A percentile compares a stretch with the other conserved stretches of the same genome.
phyloP scores from a whole-genome alignment of 2,797 vertebrate species.

The Acanthurus lineatus region DNA sequence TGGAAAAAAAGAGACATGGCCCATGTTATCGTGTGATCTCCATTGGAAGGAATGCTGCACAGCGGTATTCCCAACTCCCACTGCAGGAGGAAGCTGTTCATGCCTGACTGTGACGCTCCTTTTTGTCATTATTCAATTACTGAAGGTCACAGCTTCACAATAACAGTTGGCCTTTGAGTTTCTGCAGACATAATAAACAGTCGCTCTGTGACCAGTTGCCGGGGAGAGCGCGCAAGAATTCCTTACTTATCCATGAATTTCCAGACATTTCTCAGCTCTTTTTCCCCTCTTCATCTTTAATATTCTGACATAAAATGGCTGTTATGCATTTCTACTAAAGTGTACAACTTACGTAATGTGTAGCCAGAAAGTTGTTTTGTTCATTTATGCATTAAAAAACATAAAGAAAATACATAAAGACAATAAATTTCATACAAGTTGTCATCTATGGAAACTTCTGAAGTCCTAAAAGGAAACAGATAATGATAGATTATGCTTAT shows the following conservation, averaged over 20 bases:
- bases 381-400: neutral
- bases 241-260: conserved; percentile 3
- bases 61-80: conserved; percentile 62
- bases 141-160: conserved; percentile 78
- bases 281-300: neutral
- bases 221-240: conserved; percentile 62
- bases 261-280: conserved; percentile 3
- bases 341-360: too few species aligned
- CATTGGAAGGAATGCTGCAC: conserved; percentile 53
- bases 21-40: conserved; percentile 30
- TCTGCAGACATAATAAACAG: conserved; percentile 58
- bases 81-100: conserved; percentile 46
- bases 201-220: conserved; percentile 60
- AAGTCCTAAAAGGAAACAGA: too few species aligned
- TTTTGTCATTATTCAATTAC: conserved; percentile 71
- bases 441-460: neutral
- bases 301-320: too few species aligned
- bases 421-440: neutral
- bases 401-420: neutral
- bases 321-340: too few species aligned
- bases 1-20: neutral
- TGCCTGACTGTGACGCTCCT: conserved; percentile 50
- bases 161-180: conserved; percentile 59
- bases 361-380: neutral
- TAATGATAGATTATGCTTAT: neutral